Conservation (phyloP, 53 echinoderm and acorn worm genomes). For the Echinarachnius parma region DNA sequence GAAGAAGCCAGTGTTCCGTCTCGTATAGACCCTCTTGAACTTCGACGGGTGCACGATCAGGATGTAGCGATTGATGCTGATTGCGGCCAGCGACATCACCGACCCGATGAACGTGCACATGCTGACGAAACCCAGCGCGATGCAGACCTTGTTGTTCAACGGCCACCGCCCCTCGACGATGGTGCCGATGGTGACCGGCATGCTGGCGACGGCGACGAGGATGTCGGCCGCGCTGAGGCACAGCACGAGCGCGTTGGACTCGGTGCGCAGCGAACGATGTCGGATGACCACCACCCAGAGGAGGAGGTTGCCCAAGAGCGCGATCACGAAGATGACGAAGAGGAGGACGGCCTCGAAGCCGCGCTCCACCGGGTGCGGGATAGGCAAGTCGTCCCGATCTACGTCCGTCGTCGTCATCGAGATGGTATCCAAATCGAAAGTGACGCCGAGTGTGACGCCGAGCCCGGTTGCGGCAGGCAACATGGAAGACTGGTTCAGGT, state of each 20-base stretch:
- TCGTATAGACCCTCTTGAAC: constrained; percentile 68
- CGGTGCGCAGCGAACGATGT: constrained; percentile 58
- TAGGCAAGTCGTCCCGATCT: neutral
- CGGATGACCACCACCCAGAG: constrained; percentile 80
- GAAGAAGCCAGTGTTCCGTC: constrained; percentile 60
- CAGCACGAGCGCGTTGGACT: constrained; percentile 86
- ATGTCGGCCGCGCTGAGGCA: constrained; percentile 93
- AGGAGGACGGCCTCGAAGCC: constrained; percentile 68
- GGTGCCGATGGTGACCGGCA: constrained; percentile 80
- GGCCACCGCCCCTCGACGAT: constrained; percentile 51
- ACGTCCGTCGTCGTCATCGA: too few species aligned
- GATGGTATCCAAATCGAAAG: too few species aligned
- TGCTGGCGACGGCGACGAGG: constrained; percentile 70
- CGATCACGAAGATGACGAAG: constrained; percentile 57
- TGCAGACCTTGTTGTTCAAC: constrained; percentile 52
- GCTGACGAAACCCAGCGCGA: constrained; percentile 69
- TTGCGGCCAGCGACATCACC: constrained; percentile 93
- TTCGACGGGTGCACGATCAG: constrained; percentile 81
- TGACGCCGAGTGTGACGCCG: too few species aligned
- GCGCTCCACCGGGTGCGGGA: constrained; percentile 47
- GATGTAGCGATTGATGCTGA: constrained; percentile 87
- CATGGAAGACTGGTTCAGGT: too few species aligned
- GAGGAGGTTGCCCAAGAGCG: constrained; percentile 75
- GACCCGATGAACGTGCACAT: constrained; percentile 93
- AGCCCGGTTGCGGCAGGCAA: too few species aligned